phyloP scores from a whole-genome alignment of 2,797 vertebrate genomes.

The Falco novaeseelandiae region DNA sequence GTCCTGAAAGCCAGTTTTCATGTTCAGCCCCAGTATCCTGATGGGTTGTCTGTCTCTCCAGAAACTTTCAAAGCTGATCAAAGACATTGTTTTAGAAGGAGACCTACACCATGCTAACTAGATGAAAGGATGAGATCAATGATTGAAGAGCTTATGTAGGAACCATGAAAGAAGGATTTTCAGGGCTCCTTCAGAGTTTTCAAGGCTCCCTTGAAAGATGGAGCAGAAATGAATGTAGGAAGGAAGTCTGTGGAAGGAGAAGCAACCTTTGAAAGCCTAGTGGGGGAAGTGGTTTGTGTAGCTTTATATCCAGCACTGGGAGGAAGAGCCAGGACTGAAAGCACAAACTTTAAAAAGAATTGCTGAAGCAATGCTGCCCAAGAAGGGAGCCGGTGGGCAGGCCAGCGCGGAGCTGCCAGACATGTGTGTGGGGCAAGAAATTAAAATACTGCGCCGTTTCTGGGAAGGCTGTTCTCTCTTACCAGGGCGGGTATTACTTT shows the following conservation, averaged over 20 bases:
- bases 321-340: neutral
- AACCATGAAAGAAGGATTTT: slow-evolving; percentile 27
- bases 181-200: slow-evolving; percentile 1
- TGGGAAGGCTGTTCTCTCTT: neutral
- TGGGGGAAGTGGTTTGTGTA: neutral
- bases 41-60: neutral
- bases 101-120: neutral
- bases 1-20: neutral
- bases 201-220: neutral
- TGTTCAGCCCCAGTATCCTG: neutral
- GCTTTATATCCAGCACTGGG: neutral
- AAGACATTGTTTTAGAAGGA: slow-evolving; percentile 16
- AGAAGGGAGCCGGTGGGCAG: neutral
- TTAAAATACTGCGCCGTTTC: neutral
- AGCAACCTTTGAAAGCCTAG: neutral
- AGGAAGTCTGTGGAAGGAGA: neutral
- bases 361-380: neutral
- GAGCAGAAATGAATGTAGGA: neutral
- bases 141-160: neutral
- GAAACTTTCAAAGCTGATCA: slow-evolving; percentile 31
- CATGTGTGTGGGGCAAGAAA: neutral
- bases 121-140: slow-evolving; percentile 19
- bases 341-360: neutral
- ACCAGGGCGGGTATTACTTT: neutral
- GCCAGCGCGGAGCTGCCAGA: neutral